Base-by-base conservation (phyloP, 2,888 invertebrate genomes). In the Strigamia transsilvanica region DNA sequence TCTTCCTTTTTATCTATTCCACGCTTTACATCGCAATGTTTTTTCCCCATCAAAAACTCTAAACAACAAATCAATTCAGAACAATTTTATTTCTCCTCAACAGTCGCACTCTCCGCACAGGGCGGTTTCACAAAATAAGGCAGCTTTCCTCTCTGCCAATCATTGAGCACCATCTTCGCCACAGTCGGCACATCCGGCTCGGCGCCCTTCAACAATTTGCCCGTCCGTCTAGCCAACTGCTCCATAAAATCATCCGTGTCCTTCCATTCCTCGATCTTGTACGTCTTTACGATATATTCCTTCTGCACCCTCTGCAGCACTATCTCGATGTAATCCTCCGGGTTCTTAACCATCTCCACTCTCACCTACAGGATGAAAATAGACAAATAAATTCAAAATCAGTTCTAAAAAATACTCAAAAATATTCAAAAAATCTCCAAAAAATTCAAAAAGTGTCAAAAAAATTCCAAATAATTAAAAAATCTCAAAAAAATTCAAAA, bases 141-240 rank as follows among this genome's bases (percentile, higher is more conserved):
- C 82, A 99, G 89, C 88, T 97, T 97, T 6, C 99, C 99, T 86
- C 99, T 91, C 89, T 99, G 99, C 94, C 97, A 99, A 88, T 99
- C 99, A 90, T 99, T 99, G 2, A 99, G 91, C 12, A 99, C 92
- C 94, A 98, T 98, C 88, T 94, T 93, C 0, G 99, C 94, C 0
- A 94, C 94, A 83, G 94, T 94, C 80, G 91, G 89, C 23, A 97
- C 90, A 89, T 99, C 98, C 12, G 99, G 97, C 87, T 99, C 98
- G n/a, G 98, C 99, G 85, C 96, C 96, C 88, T 98, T 99, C 12
- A 97, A 88, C 82, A 99, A 90, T 89, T 96, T 97, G 0, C 99
- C 99, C 13, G 92, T 92, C 84, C 94, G 92, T 80, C 91, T 91
- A 0, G 98, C 97, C 85, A 98, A 87, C 88, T 97, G 94, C 86